Base-by-base conservation (phyloP, 2,888 invertebrate genomes). In the Drosophila prostipennis region DNA sequence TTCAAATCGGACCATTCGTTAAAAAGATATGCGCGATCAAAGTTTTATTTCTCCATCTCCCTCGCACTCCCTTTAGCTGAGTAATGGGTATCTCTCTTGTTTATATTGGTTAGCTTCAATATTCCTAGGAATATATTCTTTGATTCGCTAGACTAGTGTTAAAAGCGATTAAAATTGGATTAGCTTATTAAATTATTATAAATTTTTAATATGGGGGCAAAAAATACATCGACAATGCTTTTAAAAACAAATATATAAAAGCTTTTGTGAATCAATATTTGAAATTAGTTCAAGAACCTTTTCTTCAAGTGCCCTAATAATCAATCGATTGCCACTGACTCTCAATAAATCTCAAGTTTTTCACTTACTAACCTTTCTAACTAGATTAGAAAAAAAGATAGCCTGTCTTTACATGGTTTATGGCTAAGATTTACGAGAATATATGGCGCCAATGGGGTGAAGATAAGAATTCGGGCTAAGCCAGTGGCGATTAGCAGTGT, bases 391-490 rank as follows among this genome's bases (percentile, higher is more conserved):
- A 55, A 26, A 16, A 13, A 16, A 6, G 7, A 34, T 26, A 23
- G 16, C 5, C 5, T 26, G 26, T 11, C 16, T 13, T 43, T 11
- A 43, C 11, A 14, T 13, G 7, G n/a, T 19, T n/a, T 16, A 14
- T 46, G 16, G 8, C 36, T 2, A 36, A 36, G 48, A 40, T 67
- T 53, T 39, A 53, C 32, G 54, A 53, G 10, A 34, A 67, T 32
- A 53, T 23, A 46, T 53, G 40, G 53, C 64, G 45, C 67, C 67
- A 45, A n/a, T 37, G 39, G 29, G 10, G 10, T 7, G 10, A 3
- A n/a, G 67, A 65, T 65, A 53, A 67, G 53, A 32, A 32, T 45
- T 67, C 23, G 13, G 26, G 16, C 14, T 19, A 19, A 53, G 37
- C 37, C 40, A 32, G 3, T 3, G 3, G 7, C 10, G 54, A 55